Base-by-base conservation (phyloP, 2,888 invertebrate species). In the Lepidochrysops patricia region DNA sequence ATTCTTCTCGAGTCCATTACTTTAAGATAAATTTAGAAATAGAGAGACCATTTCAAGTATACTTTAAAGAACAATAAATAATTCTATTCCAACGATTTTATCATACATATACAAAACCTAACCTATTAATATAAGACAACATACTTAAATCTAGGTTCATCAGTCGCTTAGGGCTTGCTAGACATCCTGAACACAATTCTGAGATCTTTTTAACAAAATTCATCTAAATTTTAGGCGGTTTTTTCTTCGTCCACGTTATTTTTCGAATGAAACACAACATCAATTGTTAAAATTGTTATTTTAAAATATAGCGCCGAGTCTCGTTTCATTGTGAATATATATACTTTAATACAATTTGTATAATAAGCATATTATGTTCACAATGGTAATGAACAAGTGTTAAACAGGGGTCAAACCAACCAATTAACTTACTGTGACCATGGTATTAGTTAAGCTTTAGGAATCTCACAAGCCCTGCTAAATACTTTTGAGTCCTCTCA, bases 81-180 rank as follows among this genome's bases (percentile, higher is more conserved):
- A 43, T 68, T 70, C 69, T 71, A 73, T 73, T 52, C 26, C 5
- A 75, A 13, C 27, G 27, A 52, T 29, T 52, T 52, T 27, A 52
- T 52, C 27, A 26, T 13, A 13, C n/a, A 19, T 72, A 72, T 75
- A 79, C 57, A 77, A 79, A 75, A 66, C 73, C 80, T 80, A 80
- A 50, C 66, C 66, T 65, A 69, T 69, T 70, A 71, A 75, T 76
- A 71, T 64, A 63, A 72, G 68, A 79, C 64, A 82, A 82, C 29
- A 54, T 54, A 32, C 54, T 32, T 54, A 84, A 84, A 79, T 79
- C 80, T 80, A 71, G 60, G 78, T 71, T 74, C 76, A 72, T 81
- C 84, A 84, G 81, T 84, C 85, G 75, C 77, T 64, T 77, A 58
- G 73, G 80, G 73, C 79, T 74, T 71, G 77, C 77, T 72, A 60